Conservation (phyloP, 2,888 invertebrate genomes). For the Acronicta leporina region DNA sequence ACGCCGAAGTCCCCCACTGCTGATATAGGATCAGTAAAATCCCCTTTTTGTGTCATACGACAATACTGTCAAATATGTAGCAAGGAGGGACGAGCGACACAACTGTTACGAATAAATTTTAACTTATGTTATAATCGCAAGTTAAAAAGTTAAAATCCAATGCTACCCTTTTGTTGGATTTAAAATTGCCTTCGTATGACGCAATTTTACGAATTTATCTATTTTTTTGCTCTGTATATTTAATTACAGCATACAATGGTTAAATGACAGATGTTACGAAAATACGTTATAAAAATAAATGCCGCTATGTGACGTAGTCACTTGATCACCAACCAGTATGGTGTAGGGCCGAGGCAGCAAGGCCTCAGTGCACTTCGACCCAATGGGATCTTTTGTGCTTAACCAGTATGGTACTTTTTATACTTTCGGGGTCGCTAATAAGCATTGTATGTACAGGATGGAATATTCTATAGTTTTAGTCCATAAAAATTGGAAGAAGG, state of each 20-base stretch:
- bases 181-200: slow-evolving; percentile 59
- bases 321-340: neutral
- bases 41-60: too few species aligned
- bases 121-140: slow-evolving; percentile 21
- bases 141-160: slow-evolving; percentile 16
- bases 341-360: too few species aligned
- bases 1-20: too few species aligned
- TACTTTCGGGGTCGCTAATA: slow-evolving; percentile 5
- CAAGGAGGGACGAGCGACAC: too few species aligned
- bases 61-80: too few species aligned
- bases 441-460: neutral
- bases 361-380: too few species aligned
- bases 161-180: slow-evolving; percentile 24
- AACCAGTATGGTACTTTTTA: too few species aligned
- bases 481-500: too few species aligned
- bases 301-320: slow-evolving; percentile 41
- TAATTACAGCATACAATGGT: slow-evolving; percentile 76
- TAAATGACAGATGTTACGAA: slow-evolving; percentile 77
- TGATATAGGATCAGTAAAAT: too few species aligned
- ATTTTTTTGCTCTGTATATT: slow-evolving; percentile 62
- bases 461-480: too few species aligned
- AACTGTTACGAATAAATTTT: slow-evolving; percentile 36
- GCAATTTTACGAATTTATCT: slow-evolving; percentile 25
- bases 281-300: slow-evolving; percentile 74
- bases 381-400: too few species aligned